Evolutionary conservation across 2,113 vertebrate species (phyloP), one percentile per base, ranked within the genome.

Genomic region (Calyptommatus sinebrachiatus): DNA sequence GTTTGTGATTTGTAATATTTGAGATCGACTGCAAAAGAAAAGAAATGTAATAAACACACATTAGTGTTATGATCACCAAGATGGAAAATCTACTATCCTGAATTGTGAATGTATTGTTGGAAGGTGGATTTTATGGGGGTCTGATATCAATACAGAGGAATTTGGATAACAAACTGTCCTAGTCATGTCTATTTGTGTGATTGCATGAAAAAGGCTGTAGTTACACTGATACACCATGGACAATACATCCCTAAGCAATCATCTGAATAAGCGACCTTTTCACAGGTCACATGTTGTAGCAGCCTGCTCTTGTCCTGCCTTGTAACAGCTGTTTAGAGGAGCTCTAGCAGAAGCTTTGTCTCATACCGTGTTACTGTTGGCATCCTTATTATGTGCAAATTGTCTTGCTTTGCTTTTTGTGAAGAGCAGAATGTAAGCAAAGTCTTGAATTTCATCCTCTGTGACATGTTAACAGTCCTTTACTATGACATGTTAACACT

Each of bases 401-500:
- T 81, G 60, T 11, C 53, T 63, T 75, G 5, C 50, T 26, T 75
- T 62, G 50, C 35, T 65, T 75, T 41, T 35, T 24, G 0, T 80
- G 53, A 69, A 60, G 83, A 12, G 70, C 5, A 1, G 29, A 81
- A 79, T 41, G 8, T 82, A 74, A 60, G 63, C 22, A 12, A 4
- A 29, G 0, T 79, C 41, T 81, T 77, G 35, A 28, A 68, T 82
- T 88, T 82, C 41, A 77, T 0, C 63, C 79, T 22, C 62, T 76
- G 53, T 41, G 35, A 41, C 35, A 41, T 41, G 35, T 41, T 41
- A 41, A 41, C 35, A 88, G 10, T 12, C 61, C 2, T 1, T 8
- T 57, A 81, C 79, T 50, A 12, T 72, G 80, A 81, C n/a, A 53
- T 20, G n/a, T 73, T 84, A 83, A 62, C n/a, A 84, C 86, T 77